These are phyloP conservation scores for Pluvialis apricaria DNA, from an alignment of 2,113 vertebrate species.

Conservation along the genomic window DNA sequence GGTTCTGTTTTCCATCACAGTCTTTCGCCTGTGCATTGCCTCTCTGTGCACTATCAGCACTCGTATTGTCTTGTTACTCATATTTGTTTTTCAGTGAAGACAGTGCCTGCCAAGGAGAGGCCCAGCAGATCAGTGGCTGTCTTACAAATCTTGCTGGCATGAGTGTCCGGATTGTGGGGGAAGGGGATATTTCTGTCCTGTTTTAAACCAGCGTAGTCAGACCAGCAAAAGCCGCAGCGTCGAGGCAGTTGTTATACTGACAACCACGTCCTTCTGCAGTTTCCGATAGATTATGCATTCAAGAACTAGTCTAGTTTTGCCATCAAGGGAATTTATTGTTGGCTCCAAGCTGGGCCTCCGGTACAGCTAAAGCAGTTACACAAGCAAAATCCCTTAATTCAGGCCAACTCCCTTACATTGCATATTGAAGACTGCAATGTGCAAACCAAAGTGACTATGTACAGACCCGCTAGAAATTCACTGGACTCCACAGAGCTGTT, in stretches of 20 bases:
- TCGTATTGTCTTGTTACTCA: neutral
- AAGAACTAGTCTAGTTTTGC: neutral
- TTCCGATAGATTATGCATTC: neutral
- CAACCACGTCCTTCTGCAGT: neutral
- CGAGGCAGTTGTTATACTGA: neutral
- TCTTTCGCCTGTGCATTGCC: neutral
- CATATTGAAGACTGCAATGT: neutral
- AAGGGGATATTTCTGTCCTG: neutral
- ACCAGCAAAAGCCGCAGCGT: neutral
- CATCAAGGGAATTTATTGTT: conserved; percentile 11
- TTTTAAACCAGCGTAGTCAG: neutral
- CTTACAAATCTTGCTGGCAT: neutral
- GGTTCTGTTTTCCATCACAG: conserved; percentile 27
- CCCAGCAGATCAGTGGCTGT: neutral
- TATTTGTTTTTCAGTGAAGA: neutral
- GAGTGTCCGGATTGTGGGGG: neutral
- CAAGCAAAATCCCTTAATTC: conserved; percentile 19
- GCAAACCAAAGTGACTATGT: neutral
- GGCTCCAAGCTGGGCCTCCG: neutral
- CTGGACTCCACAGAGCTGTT: neutral
- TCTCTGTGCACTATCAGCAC: neutral
- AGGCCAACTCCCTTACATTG: neutral
- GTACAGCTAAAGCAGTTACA: neutral
- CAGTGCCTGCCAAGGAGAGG: conserved; percentile 23
- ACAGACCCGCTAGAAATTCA: neutral